Percentiles rank a stretch among this genome's conserved stretches.
These are phyloP conservation scores for Scortum barcoo DNA, from an alignment of 2,113 vertebrate genomes.

Conservation along the genomic window DNA sequence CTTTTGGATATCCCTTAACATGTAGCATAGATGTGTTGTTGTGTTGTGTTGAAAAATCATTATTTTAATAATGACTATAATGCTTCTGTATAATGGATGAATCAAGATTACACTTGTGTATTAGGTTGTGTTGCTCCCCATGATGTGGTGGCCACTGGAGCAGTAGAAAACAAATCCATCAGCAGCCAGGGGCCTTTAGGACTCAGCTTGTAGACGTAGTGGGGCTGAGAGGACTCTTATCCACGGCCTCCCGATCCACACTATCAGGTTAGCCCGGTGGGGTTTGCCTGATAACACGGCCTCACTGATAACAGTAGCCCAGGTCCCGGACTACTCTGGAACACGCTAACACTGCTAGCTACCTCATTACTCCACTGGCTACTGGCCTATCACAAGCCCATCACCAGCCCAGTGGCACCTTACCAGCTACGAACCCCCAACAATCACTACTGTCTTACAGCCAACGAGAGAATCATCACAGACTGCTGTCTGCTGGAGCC, in stretches of 20 bases:
- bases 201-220: slow-evolving; percentile 58
- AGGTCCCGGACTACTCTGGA: slow-evolving; percentile 50
- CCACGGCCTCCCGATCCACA: slow-evolving; percentile 62
- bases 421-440: slow-evolving; percentile 48
- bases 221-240: slow-evolving; percentile 71
- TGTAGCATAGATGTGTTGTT: not conserved
- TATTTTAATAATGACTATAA: not conserved
- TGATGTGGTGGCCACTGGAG: slow-evolving; percentile 30
- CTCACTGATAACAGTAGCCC: slow-evolving; percentile 76
- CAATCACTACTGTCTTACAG: slow-evolving; percentile 61
- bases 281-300: slow-evolving; percentile 75
- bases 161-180: slow-evolving; percentile 36
- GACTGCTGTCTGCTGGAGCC: slow-evolving; percentile 56
- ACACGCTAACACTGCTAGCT: slow-evolving; percentile 65
- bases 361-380: slow-evolving; percentile 78
- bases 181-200: slow-evolving; percentile 37
- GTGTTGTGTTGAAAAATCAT: not conserved
- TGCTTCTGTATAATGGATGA: not conserved
- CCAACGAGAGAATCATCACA: slow-evolving; percentile 44
- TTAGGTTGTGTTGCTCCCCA: slow-evolving; percentile 33
- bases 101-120: slow-evolving; percentile 50
- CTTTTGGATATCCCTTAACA: not conserved
- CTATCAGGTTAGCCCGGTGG: slow-evolving; percentile 77
- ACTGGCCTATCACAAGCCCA: slow-evolving; percentile 72
- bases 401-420: slow-evolving; percentile 68